Evolutionary conservation across 1,140 invertebrate species (phyloP).

Genomic region (Drosophila arizonae): DNA sequence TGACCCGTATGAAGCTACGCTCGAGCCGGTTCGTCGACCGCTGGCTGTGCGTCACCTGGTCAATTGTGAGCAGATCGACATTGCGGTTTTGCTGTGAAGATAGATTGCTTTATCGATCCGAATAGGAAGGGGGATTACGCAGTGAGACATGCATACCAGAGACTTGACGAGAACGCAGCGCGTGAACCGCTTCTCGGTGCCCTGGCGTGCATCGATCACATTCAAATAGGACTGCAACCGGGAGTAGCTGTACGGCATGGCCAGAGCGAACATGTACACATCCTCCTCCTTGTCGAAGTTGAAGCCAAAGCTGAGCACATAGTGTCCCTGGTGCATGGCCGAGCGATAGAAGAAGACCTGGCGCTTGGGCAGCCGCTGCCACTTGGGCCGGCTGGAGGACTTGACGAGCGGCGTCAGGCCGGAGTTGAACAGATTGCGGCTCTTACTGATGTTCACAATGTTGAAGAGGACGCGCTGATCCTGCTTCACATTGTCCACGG

Average conservation of each 20-base stretch:
- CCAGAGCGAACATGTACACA: conserved; percentile 96
- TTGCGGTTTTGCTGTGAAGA: conserved; percentile 93
- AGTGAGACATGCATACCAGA: conserved; percentile 48
- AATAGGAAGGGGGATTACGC: not conserved
- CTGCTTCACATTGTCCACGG: conserved; percentile 96
- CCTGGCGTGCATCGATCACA: conserved; percentile 86
- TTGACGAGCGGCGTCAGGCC: conserved; percentile 97
- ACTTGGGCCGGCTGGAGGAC: conserved; percentile 94
- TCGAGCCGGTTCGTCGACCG: conserved; percentile 71
- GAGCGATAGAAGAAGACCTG: conserved; percentile 97
- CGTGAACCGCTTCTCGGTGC: conserved; percentile 64
- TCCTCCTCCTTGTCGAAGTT: conserved; percentile 96
- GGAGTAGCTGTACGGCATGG: conserved; percentile 97
- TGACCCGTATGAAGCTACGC: conserved; percentile 84
- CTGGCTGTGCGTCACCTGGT: conserved; percentile 84
- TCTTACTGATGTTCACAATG: conserved; percentile 98
- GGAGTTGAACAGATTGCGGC: conserved; percentile 92
- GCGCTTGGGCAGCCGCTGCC: conserved; percentile 92
- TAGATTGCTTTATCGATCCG: not conserved
- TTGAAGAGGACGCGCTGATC: conserved; percentile 99
- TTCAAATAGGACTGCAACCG: conserved; percentile 93
- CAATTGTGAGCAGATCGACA: conserved; percentile 94
- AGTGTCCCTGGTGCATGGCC: conserved; percentile 93
- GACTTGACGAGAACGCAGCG: conserved; percentile 63
- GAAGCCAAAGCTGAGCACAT: conserved; percentile 96